Conservation (phyloP, 2,888 invertebrate species). For the Heliconius aoede region DNA sequence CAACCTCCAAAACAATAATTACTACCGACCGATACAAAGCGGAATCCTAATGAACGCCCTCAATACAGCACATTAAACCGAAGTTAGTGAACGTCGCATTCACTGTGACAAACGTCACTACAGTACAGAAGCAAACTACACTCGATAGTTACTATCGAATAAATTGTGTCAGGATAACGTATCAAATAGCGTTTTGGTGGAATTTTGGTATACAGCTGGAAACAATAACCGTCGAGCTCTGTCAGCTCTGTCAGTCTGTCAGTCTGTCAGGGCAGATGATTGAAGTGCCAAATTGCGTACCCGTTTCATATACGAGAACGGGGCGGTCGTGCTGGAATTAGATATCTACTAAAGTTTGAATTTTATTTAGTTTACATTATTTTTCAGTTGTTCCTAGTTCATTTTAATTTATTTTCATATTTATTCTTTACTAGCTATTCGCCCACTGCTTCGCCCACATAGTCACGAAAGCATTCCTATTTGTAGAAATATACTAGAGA, state of each 20-base stretch:
- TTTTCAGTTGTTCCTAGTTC: too few species aligned
- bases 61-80: conserved; percentile 29
- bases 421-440: too few species aligned
- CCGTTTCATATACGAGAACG: conserved; percentile 20
- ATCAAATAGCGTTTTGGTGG: conserved; percentile 40
- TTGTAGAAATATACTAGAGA: too few species aligned
- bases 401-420: too few species aligned
- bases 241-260: conserved; percentile 33
- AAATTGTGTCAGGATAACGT: conserved; percentile 40
- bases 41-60: conserved; percentile 22
- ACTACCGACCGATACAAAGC: neutral
- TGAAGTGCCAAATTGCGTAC: conserved; percentile 39
- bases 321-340: conserved; percentile 4
- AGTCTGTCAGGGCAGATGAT: conserved; percentile 37
- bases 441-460: too few species aligned
- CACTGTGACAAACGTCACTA: conserved; percentile 32
- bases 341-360: conserved; percentile 12
- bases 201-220: conserved; percentile 33
- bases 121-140: conserved; percentile 13
- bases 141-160: conserved; percentile 37
- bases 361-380: too few species aligned
- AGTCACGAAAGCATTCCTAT: too few species aligned
- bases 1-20: neutral
- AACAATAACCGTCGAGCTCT: conserved; percentile 43
- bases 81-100: conserved; percentile 32